Base-by-base conservation (phyloP, 30 jellyfish, hydroid and myxozoan species). In the Aurelia coerulea region DNA sequence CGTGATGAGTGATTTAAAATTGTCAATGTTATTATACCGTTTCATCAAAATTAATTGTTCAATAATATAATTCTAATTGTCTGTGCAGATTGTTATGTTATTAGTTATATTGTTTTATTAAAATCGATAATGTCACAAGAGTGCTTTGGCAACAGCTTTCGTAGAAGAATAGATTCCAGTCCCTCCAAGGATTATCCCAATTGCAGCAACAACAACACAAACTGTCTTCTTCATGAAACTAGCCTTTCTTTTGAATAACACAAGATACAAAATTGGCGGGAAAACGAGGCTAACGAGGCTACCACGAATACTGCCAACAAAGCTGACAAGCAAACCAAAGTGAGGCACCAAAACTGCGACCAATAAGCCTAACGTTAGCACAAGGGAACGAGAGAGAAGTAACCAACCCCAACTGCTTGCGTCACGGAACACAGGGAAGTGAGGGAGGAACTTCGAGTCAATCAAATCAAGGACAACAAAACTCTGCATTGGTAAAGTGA, bases 241-340 rank as follows among this genome's bases (percentile, higher is more conserved):
- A 2, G 58, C 50, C 39, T 84, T 49, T 41, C 75, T 86, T 15
- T 85, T 54, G 35, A 46, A 49, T 54, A 91, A 59, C 37, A 17
- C 80, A 65, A 85, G 16, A 60, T 91, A 86, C 66, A 86, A 78
- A 4, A 73, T 15, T 41, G 96, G 91, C 42, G 98, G 98, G n/a
- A 86, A 62, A 2, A 91, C 75, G 67, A 91, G 83, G 66, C 91
- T 12, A 49, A 91, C 69, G 1, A 91, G 59, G 62, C 92, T 86
- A 29, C 97, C 98, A 2, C 98, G 90, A 33, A 91, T 79, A 69
- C 96, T 91, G 11, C 98, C 98, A 68, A 91, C 86, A 31, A 91
- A 72, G 64, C 98, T 86, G 77, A 91, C 96, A 39, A 88, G 59
- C 31, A 91, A 49, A 32, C 98, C 94, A 91, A 91, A 91, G 46